phyloP scores from a whole-genome alignment of 2,888 invertebrate genomes.

The Brachycybe producta region DNA sequence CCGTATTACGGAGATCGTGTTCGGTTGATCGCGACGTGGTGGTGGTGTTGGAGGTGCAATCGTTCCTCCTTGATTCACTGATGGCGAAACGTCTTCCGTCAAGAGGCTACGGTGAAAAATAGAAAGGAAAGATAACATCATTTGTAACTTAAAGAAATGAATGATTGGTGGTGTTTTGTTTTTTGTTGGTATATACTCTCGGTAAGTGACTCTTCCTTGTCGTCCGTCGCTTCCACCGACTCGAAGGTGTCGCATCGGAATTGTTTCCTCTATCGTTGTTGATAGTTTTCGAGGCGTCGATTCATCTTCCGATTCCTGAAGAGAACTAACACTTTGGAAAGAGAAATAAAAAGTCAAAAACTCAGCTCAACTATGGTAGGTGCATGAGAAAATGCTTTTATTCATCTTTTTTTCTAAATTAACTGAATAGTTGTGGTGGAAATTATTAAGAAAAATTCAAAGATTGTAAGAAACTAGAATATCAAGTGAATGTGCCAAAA shows the following conservation, averaged over 20 bases:
- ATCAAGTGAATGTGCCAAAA: too few relatives aligned
- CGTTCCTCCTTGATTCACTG: conserved; percentile 1
- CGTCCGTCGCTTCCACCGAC: conserved; percentile 45
- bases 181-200: conserved; percentile 2
- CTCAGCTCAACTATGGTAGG: background rate
- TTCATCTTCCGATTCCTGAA: conserved; percentile 29
- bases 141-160: background rate
- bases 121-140: background rate
- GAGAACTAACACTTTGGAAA: conserved; percentile 26
- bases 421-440: too few relatives aligned
- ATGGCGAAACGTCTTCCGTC: conserved; percentile 4
- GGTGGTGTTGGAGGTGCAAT: conserved; percentile 15
- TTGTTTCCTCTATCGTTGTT: conserved; percentile 40
- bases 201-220: conserved; percentile 10
- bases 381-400: background rate
- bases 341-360: too few relatives aligned
- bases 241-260: conserved; percentile 59
- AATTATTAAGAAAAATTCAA: too few relatives aligned
- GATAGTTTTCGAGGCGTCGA: conserved; percentile 35
- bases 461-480: too few relatives aligned
- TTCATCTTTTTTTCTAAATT: too few relatives aligned
- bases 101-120: background rate
- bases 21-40: conserved; percentile 9
- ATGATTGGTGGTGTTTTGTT: background rate
- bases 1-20: too few relatives aligned